These are phyloP conservation scores for Coryphaenoides rupestris DNA, from an alignment of 2,113 vertebrate species.

Conservation along the genomic window DNA sequence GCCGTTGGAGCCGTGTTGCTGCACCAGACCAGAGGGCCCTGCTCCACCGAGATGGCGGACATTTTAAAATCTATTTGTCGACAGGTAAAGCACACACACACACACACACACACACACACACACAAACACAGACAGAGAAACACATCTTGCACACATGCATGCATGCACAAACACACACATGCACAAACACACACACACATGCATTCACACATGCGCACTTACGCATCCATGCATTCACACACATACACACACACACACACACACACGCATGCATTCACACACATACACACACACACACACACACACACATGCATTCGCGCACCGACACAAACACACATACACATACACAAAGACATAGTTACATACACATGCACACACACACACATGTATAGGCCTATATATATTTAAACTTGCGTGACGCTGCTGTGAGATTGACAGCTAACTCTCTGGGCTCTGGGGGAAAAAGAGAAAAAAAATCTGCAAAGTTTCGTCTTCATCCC, in stretches of 20 bases:
- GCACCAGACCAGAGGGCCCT: conserved; percentile 39
- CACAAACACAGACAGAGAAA: too few species aligned
- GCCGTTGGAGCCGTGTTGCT: too few species aligned
- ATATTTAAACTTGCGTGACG: conserved; percentile 47
- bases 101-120: background rate
- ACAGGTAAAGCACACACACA: conserved; percentile 42
- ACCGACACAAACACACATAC: too few species aligned
- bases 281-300: too few species aligned
- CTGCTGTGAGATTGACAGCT: conserved; percentile 65
- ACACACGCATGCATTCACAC: too few species aligned
- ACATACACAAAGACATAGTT: too few species aligned
- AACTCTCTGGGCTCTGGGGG: conserved; percentile 48
- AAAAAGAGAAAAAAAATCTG: conserved; percentile 65
- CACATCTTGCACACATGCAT: too few species aligned
- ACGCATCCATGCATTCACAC: too few species aligned
- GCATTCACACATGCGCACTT: background rate
- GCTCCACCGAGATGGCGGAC: conserved; percentile 47
- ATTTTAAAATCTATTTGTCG: conserved; percentile 68
- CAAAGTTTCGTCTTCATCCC: conserved; percentile 23
- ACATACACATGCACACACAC: background rate
- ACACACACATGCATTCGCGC: too few species aligned
- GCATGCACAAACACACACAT: too few species aligned
- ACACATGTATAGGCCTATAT: background rate
- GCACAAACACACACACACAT: too few species aligned
- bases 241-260: too few species aligned